These are phyloP conservation scores for Lithophane ornitopus DNA, from an alignment of 2,888 invertebrate species.

Conservation along the genomic window DNA sequence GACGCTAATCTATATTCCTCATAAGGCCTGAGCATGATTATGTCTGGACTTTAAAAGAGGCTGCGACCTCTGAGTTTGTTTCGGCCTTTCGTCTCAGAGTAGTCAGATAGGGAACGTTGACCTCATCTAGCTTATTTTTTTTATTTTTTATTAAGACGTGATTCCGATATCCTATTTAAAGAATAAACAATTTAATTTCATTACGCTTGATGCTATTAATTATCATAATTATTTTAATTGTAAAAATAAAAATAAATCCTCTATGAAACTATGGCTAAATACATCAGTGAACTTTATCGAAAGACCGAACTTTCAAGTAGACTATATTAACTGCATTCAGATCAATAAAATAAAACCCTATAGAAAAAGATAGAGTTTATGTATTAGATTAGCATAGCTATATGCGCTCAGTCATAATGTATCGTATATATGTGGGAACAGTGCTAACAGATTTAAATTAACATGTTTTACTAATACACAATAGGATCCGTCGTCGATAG, in stretches of 20 bases:
- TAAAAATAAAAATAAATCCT: not conserved
- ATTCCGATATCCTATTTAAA: no score
- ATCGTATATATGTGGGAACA: constrained; percentile 34
- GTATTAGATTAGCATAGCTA: constrained; percentile 23
- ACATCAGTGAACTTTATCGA: not conserved
- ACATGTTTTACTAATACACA: constrained; percentile 74
- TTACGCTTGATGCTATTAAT: not conserved
- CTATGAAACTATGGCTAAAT: not conserved
- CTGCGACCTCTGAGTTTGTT: no score
- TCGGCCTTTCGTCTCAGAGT: no score
- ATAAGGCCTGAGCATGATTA: no score
- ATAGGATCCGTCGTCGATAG: constrained; percentile 74
- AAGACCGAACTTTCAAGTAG: constrained; percentile 10
- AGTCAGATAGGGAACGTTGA: no score
- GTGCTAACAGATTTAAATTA: constrained; percentile 76
- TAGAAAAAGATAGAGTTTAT: constrained; percentile 4
- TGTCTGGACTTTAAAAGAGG: no score
- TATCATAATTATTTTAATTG: not conserved
- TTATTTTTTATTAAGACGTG: no score
- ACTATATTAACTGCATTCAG: constrained; percentile 15
- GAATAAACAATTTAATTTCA: no score
- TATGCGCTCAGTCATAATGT: constrained; percentile 19
- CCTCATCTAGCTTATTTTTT: no score
- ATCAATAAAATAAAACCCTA: constrained; percentile 3
- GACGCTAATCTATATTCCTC: no score